These are phyloP conservation scores for Scalopus aquaticus DNA, from an alignment of 2,113 vertebrate genomes.

Conservation along the genomic window DNA sequence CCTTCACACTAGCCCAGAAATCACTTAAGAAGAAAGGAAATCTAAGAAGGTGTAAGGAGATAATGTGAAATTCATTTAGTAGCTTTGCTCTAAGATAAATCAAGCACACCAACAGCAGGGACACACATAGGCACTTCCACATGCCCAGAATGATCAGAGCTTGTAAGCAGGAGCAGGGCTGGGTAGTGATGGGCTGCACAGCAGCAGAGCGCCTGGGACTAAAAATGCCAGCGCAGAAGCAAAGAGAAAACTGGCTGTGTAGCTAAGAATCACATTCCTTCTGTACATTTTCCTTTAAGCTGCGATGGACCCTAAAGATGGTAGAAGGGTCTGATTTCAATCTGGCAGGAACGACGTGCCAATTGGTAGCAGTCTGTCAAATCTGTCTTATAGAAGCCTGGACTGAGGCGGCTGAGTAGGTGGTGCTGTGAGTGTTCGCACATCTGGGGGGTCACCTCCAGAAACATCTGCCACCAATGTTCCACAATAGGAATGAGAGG, in stretches of 20 bases:
- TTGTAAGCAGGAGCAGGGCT: neutral
- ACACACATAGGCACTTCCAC: neutral
- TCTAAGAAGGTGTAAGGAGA: neutral
- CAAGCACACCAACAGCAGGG: neutral
- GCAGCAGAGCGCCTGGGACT: neutral
- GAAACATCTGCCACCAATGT: slow-evolving; percentile 71
- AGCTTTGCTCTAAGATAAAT: neutral
- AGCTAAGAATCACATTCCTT: slow-evolving; percentile 56
- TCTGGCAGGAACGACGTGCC: slow-evolving; percentile 65
- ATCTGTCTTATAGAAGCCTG: slow-evolving; percentile 57
- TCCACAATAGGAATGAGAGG: neutral
- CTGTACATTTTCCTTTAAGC: slow-evolving; percentile 61
- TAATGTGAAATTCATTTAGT: neutral
- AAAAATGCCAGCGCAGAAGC: slow-evolving; percentile 61
- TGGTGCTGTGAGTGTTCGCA: neutral
- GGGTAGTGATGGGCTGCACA: neutral
- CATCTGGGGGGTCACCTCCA: slow-evolving; percentile 61
- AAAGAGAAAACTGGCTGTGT: neutral
- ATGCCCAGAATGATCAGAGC: neutral
- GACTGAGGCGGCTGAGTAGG: neutral
- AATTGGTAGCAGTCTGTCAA: slow-evolving; percentile 72
- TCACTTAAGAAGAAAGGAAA: neutral
- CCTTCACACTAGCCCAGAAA: neutral
- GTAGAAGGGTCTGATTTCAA: slow-evolving; percentile 53
- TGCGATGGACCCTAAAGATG: neutral